A percentile compares a stretch with the other conserved stretches of the same genome.
Evolutionary conservation across 2,888 invertebrate species (phyloP).

Genomic region (Eilema griseolum): DNA sequence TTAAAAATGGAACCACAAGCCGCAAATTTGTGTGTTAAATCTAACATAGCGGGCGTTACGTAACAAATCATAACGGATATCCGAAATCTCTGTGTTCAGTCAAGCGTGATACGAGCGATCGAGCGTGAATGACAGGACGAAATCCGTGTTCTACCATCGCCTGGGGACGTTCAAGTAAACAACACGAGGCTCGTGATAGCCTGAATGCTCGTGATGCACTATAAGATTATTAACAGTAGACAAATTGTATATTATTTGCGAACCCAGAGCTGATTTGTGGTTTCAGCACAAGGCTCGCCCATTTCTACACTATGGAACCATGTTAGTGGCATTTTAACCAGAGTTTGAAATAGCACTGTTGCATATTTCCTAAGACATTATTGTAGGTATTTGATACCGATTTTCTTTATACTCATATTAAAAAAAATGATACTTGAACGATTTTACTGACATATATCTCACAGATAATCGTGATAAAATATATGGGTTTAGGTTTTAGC

Average conservation of each 20-base stretch:
- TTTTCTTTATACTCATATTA: neutral
- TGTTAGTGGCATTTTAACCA: neutral
- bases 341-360: neutral
- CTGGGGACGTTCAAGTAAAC: constrained; percentile 38
- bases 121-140: constrained; percentile 67
- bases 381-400: neutral
- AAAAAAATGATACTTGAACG: no score
- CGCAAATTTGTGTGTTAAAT: constrained; percentile 38
- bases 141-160: constrained; percentile 38
- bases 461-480: neutral
- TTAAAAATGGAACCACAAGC: constrained; percentile 37
- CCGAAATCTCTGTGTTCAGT: constrained; percentile 52
- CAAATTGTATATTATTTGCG: neutral
- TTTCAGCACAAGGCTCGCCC: neutral
- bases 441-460: no score
- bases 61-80: constrained; percentile 64
- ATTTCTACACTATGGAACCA: neutral
- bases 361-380: neutral
- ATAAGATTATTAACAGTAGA: neutral
- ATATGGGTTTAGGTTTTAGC: no score
- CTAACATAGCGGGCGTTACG: constrained; percentile 37
- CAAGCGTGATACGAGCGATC: constrained; percentile 53
- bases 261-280: neutral
- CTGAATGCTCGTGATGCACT: constrained; percentile 6
- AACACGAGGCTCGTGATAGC: constrained; percentile 26